phyloP scores from a whole-genome alignment of 2,797 vertebrate species.

The Sparidentex hasta region DNA sequence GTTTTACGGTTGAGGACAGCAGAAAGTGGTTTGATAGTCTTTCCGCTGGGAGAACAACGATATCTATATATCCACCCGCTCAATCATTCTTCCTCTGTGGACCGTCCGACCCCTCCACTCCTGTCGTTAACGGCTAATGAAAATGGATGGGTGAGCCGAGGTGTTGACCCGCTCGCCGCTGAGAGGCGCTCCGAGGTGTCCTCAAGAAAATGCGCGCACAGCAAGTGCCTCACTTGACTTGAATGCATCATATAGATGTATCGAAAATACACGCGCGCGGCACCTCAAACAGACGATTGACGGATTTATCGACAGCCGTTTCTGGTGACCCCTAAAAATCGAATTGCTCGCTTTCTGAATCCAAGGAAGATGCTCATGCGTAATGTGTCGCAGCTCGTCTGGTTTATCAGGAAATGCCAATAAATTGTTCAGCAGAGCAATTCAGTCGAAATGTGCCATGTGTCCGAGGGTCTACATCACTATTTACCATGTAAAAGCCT shows the following conservation, averaged over 20 bases:
- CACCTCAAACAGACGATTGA: neutral
- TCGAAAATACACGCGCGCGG: neutral
- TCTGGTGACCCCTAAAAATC: constrained; percentile 33
- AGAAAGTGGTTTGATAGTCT: constrained; percentile 64
- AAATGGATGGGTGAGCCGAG: constrained; percentile 72
- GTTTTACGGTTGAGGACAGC: constrained; percentile 61
- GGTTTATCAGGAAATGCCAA: constrained; percentile 31
- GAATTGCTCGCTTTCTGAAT: constrained; percentile 15
- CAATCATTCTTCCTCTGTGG: constrained; percentile 39
- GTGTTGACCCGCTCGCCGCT: constrained; percentile 70
- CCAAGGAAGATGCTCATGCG: constrained; percentile 5
- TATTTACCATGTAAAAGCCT: constrained; percentile 22
- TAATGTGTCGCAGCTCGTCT: constrained; percentile 7
- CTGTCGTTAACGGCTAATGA: constrained; percentile 74
- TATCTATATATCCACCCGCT: constrained; percentile 62
- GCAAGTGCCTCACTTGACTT: constrained; percentile 6
- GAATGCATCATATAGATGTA: constrained; percentile 18
- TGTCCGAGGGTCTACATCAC: constrained; percentile 18
- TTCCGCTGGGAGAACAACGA: constrained; percentile 62
- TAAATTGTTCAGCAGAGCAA: constrained; percentile 13
- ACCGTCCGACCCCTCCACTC: constrained; percentile 39
- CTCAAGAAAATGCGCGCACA: constrained; percentile 39
- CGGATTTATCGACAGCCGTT: constrained; percentile 30
- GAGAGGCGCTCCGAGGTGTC: constrained; percentile 46
- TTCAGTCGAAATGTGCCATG: neutral